A percentile compares a stretch with the other conserved stretches of the same genome.
These are phyloP conservation scores for Amphiprion clarkii DNA, from an alignment of 2,797 vertebrate genomes.

Conservation along the genomic window DNA sequence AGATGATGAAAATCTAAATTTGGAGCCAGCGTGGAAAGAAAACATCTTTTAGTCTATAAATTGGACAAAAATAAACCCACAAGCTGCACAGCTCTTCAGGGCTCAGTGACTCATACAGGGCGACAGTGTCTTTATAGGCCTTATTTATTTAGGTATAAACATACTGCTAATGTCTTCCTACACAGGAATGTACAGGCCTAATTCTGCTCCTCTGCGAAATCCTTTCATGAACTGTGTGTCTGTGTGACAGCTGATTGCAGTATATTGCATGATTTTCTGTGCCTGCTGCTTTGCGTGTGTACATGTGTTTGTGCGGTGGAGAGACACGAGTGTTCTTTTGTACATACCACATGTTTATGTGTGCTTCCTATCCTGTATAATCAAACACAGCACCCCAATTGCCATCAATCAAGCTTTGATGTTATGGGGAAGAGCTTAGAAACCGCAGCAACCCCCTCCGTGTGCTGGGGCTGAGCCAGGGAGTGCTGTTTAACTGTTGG, in stretches of 20 bases:
- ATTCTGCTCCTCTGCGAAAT: conserved; percentile 12
- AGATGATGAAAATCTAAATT: conserved; percentile 49
- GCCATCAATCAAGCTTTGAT: conserved; percentile 72
- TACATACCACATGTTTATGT: conserved; percentile 36
- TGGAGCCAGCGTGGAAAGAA: conserved; percentile 23
- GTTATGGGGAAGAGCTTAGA: conserved; percentile 36
- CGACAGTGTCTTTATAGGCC: conserved; percentile 2
- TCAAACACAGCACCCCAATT: conserved; percentile 64
- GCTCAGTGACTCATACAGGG: conserved; percentile 21
- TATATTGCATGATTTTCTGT: conserved; percentile 40
- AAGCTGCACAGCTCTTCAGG: conserved; percentile 6
- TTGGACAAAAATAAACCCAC: conserved; percentile 35
- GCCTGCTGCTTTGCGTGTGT: conserved; percentile 27
- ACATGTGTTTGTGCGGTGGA: conserved; percentile 18
- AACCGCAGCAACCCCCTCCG: conserved; percentile 26
- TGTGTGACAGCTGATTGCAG: conserved; percentile 46
- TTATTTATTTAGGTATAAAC: conserved; percentile 48
- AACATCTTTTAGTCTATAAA: conserved; percentile 43
- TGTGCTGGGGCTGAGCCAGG: conserved; percentile 1
- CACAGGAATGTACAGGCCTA: background rate
- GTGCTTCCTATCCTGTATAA: conserved; percentile 58
- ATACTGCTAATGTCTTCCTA: conserved; percentile 17
- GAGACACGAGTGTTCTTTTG: conserved; percentile 37
- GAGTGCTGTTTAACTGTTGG: conserved; percentile 20
- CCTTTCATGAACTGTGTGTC: background rate